Conservation (phyloP, 92 coral and sea anemone genomes). For the Parazoanthus swiftii region DNA sequence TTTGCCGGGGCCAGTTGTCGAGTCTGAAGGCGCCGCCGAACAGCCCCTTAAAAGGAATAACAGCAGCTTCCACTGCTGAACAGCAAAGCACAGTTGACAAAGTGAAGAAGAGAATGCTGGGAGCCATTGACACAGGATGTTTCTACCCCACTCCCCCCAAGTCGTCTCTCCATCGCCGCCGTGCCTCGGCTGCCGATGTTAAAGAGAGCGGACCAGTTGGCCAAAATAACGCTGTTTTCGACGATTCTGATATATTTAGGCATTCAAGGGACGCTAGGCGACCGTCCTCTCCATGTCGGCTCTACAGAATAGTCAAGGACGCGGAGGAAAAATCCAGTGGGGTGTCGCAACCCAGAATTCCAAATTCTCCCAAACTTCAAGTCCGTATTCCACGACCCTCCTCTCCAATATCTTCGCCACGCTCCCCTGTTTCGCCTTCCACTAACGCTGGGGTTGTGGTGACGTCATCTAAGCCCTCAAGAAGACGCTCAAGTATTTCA, state of each 20-base stretch:
- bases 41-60: conserved; percentile 44
- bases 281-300: conserved; percentile 80
- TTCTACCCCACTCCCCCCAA: conserved; percentile 32
- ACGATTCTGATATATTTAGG: conserved; percentile 53
- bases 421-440: conserved; percentile 67
- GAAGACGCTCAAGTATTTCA: conserved; percentile 92
- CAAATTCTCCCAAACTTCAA: conserved; percentile 62
- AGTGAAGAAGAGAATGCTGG: conserved; percentile 52
- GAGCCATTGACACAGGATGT: conserved; percentile 42
- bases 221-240: conserved; percentile 43
- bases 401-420: conserved; percentile 81
- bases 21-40: conserved; percentile 51
- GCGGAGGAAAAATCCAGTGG: conserved; percentile 71
- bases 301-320: conserved; percentile 69
- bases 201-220: conserved; percentile 34
- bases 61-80: conserved; percentile 31
- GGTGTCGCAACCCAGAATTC: conserved; percentile 61
- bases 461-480: conserved; percentile 90
- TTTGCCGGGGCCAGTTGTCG: conserved; percentile 13
- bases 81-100: conserved; percentile 44
- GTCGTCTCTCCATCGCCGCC: conserved; percentile 33
- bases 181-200: conserved; percentile 13
- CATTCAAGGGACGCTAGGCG: conserved; percentile 47
- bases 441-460: conserved; percentile 95
- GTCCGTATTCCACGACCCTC: conserved; percentile 50